Conservation (phyloP, 1,140 invertebrate genomes). For the Trinorchestia longiramus region DNA sequence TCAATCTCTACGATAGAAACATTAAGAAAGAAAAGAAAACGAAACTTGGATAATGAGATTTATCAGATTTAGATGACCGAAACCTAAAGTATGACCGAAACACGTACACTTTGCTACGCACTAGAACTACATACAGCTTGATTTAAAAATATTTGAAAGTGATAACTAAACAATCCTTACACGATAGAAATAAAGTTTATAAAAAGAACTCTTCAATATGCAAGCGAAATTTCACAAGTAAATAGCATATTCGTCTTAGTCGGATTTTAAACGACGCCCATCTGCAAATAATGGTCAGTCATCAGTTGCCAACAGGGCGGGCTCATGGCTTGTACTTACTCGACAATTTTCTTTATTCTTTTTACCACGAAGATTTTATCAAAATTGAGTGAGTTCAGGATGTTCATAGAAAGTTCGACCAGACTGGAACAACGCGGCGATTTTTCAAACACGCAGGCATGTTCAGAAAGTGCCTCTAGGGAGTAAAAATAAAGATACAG, state of each 20-base stretch:
- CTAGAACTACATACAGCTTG: neutral
- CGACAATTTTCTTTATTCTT: conserved; percentile 19
- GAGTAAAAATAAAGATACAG: neutral
- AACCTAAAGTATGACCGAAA: neutral
- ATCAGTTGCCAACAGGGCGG: neutral
- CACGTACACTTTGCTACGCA: neutral
- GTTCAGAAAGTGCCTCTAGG: neutral
- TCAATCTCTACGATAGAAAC: too few relatives aligned
- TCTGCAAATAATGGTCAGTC: conserved; percentile 26
- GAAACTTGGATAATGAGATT: neutral
- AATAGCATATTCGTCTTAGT: conserved; percentile 47
- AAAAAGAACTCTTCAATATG: conserved; percentile 30
- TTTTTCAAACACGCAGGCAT: neutral
- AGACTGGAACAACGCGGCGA: neutral
- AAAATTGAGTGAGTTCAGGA: neutral
- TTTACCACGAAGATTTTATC: neutral
- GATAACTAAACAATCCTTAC: neutral
- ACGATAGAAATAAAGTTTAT: neutral
- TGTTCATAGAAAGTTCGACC: neutral
- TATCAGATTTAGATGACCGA: neutral
- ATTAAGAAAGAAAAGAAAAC: neutral
- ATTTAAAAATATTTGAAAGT: neutral
- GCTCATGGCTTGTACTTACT: neutral
- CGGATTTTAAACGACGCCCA: conserved; percentile 41
- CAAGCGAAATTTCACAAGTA: conserved; percentile 54